Evolutionary conservation across 1,140 invertebrate species (phyloP), one percentile per base, ranked within the genome.

Genomic region (Pissodes strobi): DNA sequence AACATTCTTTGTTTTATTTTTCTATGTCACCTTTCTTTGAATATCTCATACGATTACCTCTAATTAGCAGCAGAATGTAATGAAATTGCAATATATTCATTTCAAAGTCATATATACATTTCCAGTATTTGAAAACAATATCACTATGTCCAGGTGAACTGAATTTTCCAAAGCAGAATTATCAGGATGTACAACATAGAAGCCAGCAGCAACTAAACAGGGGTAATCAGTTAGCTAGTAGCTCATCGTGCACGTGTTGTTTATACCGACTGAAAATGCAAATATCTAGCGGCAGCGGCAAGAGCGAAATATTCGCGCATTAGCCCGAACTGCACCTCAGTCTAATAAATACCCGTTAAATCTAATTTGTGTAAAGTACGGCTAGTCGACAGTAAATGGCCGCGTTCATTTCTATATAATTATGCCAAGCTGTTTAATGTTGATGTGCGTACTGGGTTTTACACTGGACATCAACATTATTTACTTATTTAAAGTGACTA

Each of bases 291-390:
- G 38, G 12, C 8, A 15, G 51, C 51, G 17, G 45, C 39, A 37
- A 25, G 9, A 18, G 58, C 45, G 15, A 63, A 63, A 63, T 63
- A 55, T 55, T 55, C 60, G 23, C 48, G 51, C 60, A 63, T 63
- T 63, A 63, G 51, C 39, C 58, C 30, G 60, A 63, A 55, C 60
- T 55, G 49, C 49, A 37, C 38, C 60, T 53, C 60, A 55, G 27
- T 34, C 22, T 53, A 63, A 63, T 63, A 63, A 63, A 63, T 63
- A 63, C 49, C 41, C 62, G 53, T 64, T 64, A 64, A 64, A 64
- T 64, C 62, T 57, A 64, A 64, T 64, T 64, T 64, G 62, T 21
- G 52, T 64, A 64, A 64, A 64, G 62, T 64, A 64, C 49, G 49
- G 60, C 30, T 19, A 22, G 60, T 27, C 60, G 49, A 45, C 60